Base-by-base conservation (phyloP, 1,140 invertebrate genomes). In the Pogonomyrmex californicus region DNA sequence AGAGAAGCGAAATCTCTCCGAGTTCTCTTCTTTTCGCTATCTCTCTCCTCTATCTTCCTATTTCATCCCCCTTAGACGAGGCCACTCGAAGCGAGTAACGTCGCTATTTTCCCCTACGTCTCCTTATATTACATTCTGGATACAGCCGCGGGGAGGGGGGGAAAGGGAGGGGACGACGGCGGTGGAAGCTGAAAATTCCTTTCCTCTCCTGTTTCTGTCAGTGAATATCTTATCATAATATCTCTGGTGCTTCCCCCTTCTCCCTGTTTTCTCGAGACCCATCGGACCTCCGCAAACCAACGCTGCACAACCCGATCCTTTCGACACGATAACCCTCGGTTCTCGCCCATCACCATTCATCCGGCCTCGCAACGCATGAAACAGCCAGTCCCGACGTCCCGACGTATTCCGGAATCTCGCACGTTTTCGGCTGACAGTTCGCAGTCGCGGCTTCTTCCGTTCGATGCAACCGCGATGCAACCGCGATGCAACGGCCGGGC, bases 151-250 rank as follows among this genome's bases (percentile, higher is more conserved):
- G 56, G 23, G 23, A 0, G 23, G 23, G 23, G 23, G 23, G 23
- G 23, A 23, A 23, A 0, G 23, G 23, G 23, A 0, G 23, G 23
- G 63, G 86, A 77, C 63, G 76, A 54, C 17, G 62, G 79, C 73
- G 86, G 33, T 60, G 41, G 79, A 88, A 89, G 82, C 89, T 91
- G 90, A 90, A 93, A 93, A 93, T 93, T 92, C 90, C 90, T 79
- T 86, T 90, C 91, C 56, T 79, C 83, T 86, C 81, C 92, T 93
- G 90, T 93, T 93, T 92, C 93, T 93, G 88, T 91, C 92, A 91
- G 93, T 91, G 93, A 93, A 94, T 93, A 93, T 93, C 91, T 94
- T 93, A 94, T 94, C 92, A 92, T 92, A 94, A 94, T 93, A 92
- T 88, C 68, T 68, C 10, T 60, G 62, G 23, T 58, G 73, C 54